Evolutionary conservation across 2,797 vertebrate genomes (phyloP).

Genomic region (Neosalanx taihuensis): DNA sequence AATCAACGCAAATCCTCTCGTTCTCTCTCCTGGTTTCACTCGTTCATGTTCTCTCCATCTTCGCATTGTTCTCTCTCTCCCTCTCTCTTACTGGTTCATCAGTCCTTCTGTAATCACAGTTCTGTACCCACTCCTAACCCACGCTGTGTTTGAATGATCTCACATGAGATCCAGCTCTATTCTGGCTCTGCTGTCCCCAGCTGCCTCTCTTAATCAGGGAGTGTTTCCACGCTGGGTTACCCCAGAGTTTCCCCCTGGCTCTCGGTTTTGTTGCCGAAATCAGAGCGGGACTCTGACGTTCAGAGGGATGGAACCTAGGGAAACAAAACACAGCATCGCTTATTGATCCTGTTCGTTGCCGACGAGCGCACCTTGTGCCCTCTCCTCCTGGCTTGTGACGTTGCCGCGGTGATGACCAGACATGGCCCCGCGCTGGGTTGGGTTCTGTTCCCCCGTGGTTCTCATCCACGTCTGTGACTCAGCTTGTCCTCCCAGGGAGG

Average conservation of each 20-base stretch:
- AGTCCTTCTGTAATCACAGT: background rate
- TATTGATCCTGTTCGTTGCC: conserved; percentile 12
- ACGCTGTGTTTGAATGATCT: background rate
- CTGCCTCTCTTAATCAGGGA: conserved; percentile 32
- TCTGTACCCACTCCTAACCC: background rate
- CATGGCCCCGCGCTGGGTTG: too few species aligned
- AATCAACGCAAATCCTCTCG: conserved; percentile 58
- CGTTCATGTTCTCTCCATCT: conserved; percentile 36
- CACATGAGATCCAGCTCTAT: conserved; percentile 27
- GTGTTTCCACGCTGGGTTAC: conserved; percentile 38
- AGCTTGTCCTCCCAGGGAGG: background rate
- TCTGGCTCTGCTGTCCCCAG: conserved; percentile 36
- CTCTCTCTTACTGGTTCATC: conserved; percentile 2
- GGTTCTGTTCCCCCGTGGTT: too few species aligned
- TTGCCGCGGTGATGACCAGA: too few species aligned
- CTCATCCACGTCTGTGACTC: background rate
- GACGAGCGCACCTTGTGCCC: background rate
- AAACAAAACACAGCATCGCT: conserved; percentile 16
- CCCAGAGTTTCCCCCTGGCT: conserved; percentile 16
- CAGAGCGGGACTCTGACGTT: conserved; percentile 22
- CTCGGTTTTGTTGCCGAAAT: conserved; percentile 41
- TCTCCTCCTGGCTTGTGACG: too few species aligned
- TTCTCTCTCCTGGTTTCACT: conserved; percentile 30
- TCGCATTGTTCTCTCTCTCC: conserved; percentile 5
- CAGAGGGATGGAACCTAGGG: conserved; percentile 13